Percentiles rank a stretch among this genome's conserved stretches.
These are phyloP conservation scores for Characodon lateralis DNA, from an alignment of 2,797 vertebrate genomes.

Conservation along the genomic window DNA sequence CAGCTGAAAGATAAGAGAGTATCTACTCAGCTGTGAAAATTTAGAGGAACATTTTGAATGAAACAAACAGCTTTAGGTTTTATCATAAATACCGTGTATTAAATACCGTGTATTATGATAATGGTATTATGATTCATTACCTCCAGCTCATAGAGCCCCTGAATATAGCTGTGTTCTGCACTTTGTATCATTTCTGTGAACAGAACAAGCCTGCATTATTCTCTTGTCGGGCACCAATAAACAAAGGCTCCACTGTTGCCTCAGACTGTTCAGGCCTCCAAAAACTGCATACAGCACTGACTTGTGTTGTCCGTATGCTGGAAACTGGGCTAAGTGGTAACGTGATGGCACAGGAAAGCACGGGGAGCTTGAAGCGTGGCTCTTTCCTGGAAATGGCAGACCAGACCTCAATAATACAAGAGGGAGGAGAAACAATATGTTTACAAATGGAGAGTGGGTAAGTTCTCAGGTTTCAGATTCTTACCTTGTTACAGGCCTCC, in stretches of 20 bases:
- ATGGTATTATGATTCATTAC: too few relatives aligned
- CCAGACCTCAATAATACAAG: not conserved
- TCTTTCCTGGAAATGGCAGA: slow-evolving; percentile 16
- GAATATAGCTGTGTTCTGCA: not conserved
- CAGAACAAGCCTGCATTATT: not conserved
- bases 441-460: not conserved
- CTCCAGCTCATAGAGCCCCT: not conserved
- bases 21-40: not conserved
- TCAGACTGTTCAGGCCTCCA: slow-evolving; percentile 23
- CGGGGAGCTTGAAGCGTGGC: slow-evolving; percentile 10
- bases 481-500: not conserved
- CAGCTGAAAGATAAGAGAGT: not conserved
- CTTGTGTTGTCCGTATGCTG: slow-evolving; percentile 16
- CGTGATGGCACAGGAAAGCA: not conserved
- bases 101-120: too few relatives aligned
- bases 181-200: not conserved
- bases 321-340: slow-evolving; percentile 29
- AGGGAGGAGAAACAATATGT: slow-evolving; percentile 8
- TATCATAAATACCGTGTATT: not conserved
- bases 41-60: not conserved
- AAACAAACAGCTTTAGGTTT: not conserved
- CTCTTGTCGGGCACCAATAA: not conserved
- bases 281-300: slow-evolving; percentile 5
- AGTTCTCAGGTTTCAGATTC: not conserved
- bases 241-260: slow-evolving; percentile 39